Conservation (phyloP, 1,140 invertebrate species). For the Aphis gossypii region DNA sequence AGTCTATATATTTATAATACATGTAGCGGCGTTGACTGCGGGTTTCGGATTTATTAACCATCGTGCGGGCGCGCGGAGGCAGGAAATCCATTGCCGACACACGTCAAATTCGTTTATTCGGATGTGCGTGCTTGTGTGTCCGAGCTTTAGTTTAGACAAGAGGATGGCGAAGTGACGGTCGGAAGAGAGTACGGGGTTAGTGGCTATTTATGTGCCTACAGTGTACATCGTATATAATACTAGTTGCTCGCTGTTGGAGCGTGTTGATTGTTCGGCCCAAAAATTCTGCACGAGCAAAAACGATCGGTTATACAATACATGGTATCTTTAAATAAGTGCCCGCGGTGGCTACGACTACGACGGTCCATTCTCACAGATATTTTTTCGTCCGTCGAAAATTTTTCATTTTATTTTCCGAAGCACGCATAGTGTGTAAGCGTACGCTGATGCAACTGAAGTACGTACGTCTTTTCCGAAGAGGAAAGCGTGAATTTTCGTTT, state of each 20-base stretch:
- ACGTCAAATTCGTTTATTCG: conserved; percentile 14
- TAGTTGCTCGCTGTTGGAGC: not conserved
- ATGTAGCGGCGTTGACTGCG: not conserved
- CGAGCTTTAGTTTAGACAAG: not conserved
- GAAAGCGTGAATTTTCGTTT: not conserved
- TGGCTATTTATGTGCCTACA: not conserved
- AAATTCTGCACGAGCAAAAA: not conserved
- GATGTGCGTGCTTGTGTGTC: not conserved
- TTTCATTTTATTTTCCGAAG: not conserved
- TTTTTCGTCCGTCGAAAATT: not conserved
- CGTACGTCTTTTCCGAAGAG: not conserved
- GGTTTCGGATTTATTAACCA: not conserved
- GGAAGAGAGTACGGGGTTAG: not conserved
- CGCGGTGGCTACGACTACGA: not conserved
- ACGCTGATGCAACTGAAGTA: no score
- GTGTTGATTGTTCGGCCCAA: not conserved
- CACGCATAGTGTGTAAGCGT: not conserved
- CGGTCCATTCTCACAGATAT: not conserved
- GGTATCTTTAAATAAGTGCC: not conserved
- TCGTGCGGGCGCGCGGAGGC: not conserved
- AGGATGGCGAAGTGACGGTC: no score
- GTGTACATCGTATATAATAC: not conserved
- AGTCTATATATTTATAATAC: not conserved
- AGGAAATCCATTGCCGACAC: conserved; percentile 7
- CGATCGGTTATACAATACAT: not conserved